These are phyloP conservation scores for Brachynemurus nebulosus DNA, from an alignment of 2,888 invertebrate species.

Conservation along the genomic window DNA sequence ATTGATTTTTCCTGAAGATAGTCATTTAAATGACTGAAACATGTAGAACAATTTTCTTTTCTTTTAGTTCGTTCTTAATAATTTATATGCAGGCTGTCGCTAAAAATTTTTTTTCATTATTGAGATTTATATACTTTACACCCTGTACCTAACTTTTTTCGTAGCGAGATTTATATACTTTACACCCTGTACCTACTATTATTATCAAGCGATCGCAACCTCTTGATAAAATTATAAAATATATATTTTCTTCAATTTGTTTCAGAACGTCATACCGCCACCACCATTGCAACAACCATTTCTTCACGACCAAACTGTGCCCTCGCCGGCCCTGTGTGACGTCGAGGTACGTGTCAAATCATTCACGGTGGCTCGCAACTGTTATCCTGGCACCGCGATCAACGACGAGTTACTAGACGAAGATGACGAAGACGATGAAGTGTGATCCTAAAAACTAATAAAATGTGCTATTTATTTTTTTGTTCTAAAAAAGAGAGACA, in stretches of 20 bases:
- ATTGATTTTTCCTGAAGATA: too few species aligned
- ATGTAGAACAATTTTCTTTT: too few species aligned
- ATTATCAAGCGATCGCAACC: too few species aligned
- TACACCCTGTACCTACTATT: too few species aligned
- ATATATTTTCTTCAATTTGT: neutral
- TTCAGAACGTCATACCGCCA: neutral
- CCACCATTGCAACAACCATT: neutral
- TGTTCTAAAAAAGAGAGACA: neutral
- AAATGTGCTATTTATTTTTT: too few species aligned
- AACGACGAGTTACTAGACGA: neutral
- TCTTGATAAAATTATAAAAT: neutral
- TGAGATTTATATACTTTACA: too few species aligned
- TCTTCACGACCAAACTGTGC: neutral
- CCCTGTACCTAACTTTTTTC: too few species aligned
- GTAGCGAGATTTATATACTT: too few species aligned
- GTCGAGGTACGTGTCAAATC: conserved; percentile 2
- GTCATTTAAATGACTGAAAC: too few species aligned
- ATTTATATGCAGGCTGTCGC: too few species aligned
- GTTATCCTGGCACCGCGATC: neutral
- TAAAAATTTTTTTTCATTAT: too few species aligned
- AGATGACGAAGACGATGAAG: neutral
- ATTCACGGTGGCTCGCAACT: conserved; percentile 1
- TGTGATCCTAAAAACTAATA: neutral
- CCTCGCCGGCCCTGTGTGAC: neutral
- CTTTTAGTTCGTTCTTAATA: too few species aligned